A percentile compares a stretch with the other conserved stretches of the same genome.
phyloP scores from a whole-genome alignment of 2,113 vertebrate species.

The Halichoeres trimaculatus region DNA sequence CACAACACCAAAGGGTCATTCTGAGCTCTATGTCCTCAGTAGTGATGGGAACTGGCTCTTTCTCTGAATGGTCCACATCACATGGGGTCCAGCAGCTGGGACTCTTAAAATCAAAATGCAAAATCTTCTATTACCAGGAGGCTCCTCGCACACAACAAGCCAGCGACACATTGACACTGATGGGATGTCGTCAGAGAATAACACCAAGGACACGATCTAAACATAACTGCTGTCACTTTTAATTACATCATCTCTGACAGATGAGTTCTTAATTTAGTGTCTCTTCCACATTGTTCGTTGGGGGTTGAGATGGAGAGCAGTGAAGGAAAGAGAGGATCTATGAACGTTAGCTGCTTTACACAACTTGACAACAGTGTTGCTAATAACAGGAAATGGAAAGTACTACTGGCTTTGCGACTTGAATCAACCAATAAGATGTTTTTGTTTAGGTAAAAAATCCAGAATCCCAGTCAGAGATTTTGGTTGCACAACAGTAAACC shows the following conservation, averaged over 20 bases:
- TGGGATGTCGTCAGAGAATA: conserved; percentile 16
- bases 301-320: not conserved
- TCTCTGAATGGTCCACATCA: not conserved
- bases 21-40: not conserved
- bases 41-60: not conserved
- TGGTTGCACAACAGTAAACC: not conserved
- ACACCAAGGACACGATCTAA: conserved; percentile 30
- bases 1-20: not conserved
- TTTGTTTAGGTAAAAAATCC: too few species aligned
- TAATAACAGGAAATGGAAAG: not conserved
- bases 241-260: conserved; percentile 34
- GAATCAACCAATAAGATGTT: not conserved
- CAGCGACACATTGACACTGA: not conserved
- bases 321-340: not conserved
- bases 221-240: conserved; percentile 33
- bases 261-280: conserved; percentile 25
- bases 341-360: not conserved
- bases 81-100: conserved; percentile 27
- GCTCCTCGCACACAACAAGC: conserved; percentile 17
- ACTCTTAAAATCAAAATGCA: not conserved
- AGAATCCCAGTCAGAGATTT: not conserved
- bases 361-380: not conserved
- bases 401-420: not conserved
- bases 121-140: conserved; percentile 47
- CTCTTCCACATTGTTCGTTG: conserved; percentile 31